Evolutionary conservation across 2,113 vertebrate species (phyloP).

Genomic region (Pipa parva): DNA sequence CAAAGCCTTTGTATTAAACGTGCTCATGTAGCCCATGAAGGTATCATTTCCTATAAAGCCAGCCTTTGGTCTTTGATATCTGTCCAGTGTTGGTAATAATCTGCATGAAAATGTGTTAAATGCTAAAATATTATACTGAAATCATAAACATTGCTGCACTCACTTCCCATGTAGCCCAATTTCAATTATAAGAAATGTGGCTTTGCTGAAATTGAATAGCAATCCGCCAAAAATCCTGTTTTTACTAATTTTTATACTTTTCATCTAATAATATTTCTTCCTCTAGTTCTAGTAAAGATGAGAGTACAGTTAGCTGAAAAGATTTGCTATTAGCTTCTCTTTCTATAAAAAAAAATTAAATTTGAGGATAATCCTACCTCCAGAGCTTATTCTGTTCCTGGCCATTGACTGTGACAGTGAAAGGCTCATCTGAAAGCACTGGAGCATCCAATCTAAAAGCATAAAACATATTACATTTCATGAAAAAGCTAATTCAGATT

Average conservation of each 20-base stretch:
- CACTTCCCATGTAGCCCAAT: constrained; percentile 6
- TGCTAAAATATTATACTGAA: constrained; percentile 13
- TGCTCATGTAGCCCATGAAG: too few species aligned
- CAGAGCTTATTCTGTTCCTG: constrained; percentile 84
- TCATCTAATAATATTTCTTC: constrained; percentile 73
- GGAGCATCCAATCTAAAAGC: constrained; percentile 78
- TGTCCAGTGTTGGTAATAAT: too few species aligned
- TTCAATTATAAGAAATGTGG: constrained; percentile 30
- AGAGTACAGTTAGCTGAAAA: constrained; percentile 77
- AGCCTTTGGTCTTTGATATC: too few species aligned
- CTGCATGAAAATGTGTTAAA: constrained; percentile 12
- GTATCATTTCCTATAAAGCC: too few species aligned
- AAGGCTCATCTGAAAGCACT: constrained; percentile 80
- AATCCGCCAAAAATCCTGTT: constrained; percentile 51
- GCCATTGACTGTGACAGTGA: constrained; percentile 80
- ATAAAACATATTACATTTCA: constrained; percentile 86
- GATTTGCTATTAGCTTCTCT: constrained; percentile 82
- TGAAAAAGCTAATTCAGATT: constrained; percentile 84
- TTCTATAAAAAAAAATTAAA: constrained; percentile 68
- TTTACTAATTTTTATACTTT: constrained; percentile 69
- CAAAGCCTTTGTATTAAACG: too few species aligned
- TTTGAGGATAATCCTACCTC: constrained; percentile 85
- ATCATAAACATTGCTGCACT: constrained; percentile 1
- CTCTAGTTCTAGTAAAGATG: constrained; percentile 70
- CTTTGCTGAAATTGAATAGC: constrained; percentile 23